Conservation (phyloP, 2,888 invertebrate genomes). For the Torymus tubicola region DNA sequence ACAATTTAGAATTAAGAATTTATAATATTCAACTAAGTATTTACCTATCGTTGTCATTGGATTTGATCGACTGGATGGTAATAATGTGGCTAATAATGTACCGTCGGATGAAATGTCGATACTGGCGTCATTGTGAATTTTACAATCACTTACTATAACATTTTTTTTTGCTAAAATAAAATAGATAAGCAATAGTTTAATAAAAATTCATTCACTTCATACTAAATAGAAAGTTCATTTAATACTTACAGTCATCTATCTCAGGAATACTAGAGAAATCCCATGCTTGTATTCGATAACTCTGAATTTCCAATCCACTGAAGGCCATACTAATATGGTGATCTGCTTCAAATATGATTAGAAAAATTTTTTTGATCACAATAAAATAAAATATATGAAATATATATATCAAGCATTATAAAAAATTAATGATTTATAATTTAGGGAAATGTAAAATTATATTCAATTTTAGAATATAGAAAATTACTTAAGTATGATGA, state of each 20-base stretch:
- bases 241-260: constrained; percentile 83
- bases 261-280: constrained; percentile 87
- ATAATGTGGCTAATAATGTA: constrained; percentile 84
- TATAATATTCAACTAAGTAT: constrained; percentile 51
- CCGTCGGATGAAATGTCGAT: constrained; percentile 90
- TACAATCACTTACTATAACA: constrained; percentile 87
- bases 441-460: too few species aligned
- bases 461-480: too few species aligned
- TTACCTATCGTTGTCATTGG: constrained; percentile 86
- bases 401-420: too few species aligned
- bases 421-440: too few species aligned
- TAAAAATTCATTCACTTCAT: constrained; percentile 19
- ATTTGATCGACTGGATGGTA: constrained; percentile 84
- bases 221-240: constrained; percentile 17
- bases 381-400: too few species aligned
- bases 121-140: constrained; percentile 92
- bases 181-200: not conserved
- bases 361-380: too few species aligned
- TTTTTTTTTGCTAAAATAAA: constrained; percentile 82
- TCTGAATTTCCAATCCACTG: constrained; percentile 71
- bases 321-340: constrained; percentile 65
- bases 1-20: too few species aligned
- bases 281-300: constrained; percentile 91
- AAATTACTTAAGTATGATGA: too few species aligned
- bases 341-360: constrained; percentile 58